Conservation (phyloP, 2,888 invertebrate genomes). For the Scaptomyza cyrtandrae region DNA sequence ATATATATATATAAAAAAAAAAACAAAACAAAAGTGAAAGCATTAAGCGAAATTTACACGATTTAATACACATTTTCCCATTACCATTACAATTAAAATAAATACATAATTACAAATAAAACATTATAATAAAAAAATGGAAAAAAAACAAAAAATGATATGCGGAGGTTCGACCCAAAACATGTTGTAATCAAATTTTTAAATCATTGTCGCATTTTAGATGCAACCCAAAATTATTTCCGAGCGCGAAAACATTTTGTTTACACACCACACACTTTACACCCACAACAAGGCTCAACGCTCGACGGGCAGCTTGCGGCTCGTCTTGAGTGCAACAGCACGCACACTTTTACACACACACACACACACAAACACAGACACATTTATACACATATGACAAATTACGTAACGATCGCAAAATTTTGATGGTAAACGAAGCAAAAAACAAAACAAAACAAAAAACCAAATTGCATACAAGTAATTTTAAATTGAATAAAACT, state of each 20-base stretch:
- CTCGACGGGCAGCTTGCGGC: constrained; percentile 1
- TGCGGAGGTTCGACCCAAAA: constrained; percentile 22
- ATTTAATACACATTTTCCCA: constrained; percentile 78
- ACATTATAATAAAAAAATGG: constrained; percentile 30
- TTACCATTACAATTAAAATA: constrained; percentile 56
- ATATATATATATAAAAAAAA: constrained; percentile 26
- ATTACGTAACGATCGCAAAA: constrained; percentile 56
- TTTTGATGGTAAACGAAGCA: constrained; percentile 53
- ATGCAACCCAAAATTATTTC: constrained; percentile 48
- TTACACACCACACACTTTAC: constrained; percentile 1
- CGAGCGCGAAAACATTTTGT: constrained; percentile 43
- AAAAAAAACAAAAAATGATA: constrained; percentile 28
- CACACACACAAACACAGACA: constrained; percentile 15
- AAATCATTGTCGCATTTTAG: constrained; percentile 73
- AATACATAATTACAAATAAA: constrained; percentile 41
- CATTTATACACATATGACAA: constrained; percentile 32
- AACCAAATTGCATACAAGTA: constrained; percentile 74
- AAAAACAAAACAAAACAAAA: constrained; percentile 18
- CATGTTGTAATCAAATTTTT: constrained; percentile 70
- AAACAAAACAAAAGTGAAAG: constrained; percentile 41
- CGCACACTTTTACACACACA: constrained; percentile 10
- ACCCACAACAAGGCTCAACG: constrained; percentile 13
- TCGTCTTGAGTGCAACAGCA: constrained; percentile 16
- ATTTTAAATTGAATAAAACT: constrained; percentile 77
- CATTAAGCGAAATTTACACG: constrained; percentile 69